Percentiles rank a stretch among this genome's conserved stretches.
Evolutionary conservation across 2,113 vertebrate genomes (phyloP).

Genomic region (Phalacrocorax pelagicus): DNA sequence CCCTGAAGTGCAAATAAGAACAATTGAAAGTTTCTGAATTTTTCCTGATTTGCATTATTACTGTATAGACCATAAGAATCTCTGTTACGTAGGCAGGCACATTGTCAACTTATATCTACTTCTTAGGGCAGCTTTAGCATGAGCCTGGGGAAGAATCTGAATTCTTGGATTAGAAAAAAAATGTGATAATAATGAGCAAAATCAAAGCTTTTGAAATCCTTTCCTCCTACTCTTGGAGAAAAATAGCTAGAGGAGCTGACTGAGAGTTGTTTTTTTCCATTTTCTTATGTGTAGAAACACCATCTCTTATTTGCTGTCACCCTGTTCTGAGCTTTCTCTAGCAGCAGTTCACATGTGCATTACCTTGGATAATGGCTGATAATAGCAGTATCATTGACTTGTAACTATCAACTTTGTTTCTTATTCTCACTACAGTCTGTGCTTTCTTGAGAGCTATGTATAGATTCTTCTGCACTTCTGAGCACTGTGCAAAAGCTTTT

Average conservation of each 20-base stretch:
- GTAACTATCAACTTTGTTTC: neutral
- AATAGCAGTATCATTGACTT: neutral
- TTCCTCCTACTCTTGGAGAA: neutral
- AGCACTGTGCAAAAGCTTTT: neutral
- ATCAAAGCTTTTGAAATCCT: neutral
- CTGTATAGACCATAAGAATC: neutral
- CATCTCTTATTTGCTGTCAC: neutral
- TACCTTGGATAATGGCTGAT: neutral
- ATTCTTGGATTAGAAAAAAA: neutral
- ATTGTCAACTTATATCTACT: neutral
- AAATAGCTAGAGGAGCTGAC: neutral
- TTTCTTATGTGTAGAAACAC: neutral
- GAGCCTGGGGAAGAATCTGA: neutral
- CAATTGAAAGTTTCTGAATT: neutral
- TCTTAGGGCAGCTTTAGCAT: neutral
- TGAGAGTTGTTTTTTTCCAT: neutral
- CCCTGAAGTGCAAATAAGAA: neutral
- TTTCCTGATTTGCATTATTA: neutral
- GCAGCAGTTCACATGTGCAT: neutral
- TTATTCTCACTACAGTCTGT: neutral
- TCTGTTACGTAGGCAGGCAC: neutral
- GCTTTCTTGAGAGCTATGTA: neutral
- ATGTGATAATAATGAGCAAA: neutral
- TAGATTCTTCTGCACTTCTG: neutral
- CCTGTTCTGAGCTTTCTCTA: neutral